Percentiles rank a stretch among this genome's conserved stretches.
These are phyloP conservation scores for Pteronura brasiliensis DNA, from an alignment of 2,113 vertebrate genomes.

Conservation along the genomic window DNA sequence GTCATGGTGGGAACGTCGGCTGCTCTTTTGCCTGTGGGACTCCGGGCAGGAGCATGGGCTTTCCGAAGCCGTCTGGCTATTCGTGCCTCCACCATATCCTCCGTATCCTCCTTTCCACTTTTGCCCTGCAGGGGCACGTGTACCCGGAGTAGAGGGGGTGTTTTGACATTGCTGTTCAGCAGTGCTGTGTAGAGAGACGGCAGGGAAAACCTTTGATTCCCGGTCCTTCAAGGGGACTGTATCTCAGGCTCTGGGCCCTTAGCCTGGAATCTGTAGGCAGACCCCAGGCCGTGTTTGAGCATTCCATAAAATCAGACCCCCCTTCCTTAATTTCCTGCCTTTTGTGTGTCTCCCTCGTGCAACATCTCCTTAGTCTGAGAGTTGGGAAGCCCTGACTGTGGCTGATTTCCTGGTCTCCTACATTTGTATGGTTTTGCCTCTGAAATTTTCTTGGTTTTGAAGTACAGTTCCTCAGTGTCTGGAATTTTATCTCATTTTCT, in stretches of 20 bases:
- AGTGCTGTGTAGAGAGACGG: not conserved
- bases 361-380: no score
- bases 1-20: not conserved
- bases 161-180: not conserved
- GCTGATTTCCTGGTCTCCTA: not conserved
- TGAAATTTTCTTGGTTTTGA: not conserved
- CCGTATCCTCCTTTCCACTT: not conserved
- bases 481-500: not conserved
- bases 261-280: not conserved
- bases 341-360: not conserved
- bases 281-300: not conserved
- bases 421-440: not conserved
- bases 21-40: not conserved
- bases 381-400: no score
- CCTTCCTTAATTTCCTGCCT: not conserved
- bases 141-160: not conserved
- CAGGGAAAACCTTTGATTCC: not conserved
- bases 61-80: not conserved
- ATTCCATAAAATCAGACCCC: not conserved
- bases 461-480: not conserved
- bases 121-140: not conserved
- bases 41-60: not conserved
- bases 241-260: not conserved
- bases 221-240: not conserved
- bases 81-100: not conserved